Conservation (phyloP, 2,113 vertebrate species). For the Nothocercus julius region DNA sequence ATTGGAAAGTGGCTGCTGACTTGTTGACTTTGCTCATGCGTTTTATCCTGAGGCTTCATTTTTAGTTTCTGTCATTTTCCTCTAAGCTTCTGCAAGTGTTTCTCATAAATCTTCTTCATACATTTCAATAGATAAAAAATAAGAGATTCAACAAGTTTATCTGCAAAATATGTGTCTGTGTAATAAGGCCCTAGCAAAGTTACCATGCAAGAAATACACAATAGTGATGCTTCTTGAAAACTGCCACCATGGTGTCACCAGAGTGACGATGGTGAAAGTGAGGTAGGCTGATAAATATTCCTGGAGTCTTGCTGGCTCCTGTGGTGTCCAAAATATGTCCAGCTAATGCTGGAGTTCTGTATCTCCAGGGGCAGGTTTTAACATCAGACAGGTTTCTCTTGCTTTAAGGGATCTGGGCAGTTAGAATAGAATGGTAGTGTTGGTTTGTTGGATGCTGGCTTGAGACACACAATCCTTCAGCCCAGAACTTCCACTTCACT, state of each 20-base stretch:
- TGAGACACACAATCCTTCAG: background rate
- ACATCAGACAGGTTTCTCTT: background rate
- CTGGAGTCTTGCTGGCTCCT: background rate
- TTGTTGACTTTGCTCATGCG: background rate
- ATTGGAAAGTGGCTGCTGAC: background rate
- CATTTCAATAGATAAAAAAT: background rate
- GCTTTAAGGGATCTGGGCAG: background rate
- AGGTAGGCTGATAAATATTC: background rate
- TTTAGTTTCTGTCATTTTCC: background rate
- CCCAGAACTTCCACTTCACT: background rate
- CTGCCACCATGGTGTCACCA: background rate
- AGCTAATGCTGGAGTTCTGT: background rate
- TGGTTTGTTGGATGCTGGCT: background rate
- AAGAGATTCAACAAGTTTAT: rapidly evolving
- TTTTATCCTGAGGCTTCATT: background rate
- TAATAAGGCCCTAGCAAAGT: background rate
- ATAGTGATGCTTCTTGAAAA: background rate
- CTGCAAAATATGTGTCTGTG: background rate
- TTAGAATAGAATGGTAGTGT: background rate
- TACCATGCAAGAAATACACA: background rate
- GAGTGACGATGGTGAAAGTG: background rate
- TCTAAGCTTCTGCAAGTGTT: background rate
- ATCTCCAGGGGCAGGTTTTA: background rate
- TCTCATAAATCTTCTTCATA: background rate
- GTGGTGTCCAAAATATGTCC: background rate